Conservation (phyloP, 2,888 invertebrate genomes). For the Cordilura impudica region DNA sequence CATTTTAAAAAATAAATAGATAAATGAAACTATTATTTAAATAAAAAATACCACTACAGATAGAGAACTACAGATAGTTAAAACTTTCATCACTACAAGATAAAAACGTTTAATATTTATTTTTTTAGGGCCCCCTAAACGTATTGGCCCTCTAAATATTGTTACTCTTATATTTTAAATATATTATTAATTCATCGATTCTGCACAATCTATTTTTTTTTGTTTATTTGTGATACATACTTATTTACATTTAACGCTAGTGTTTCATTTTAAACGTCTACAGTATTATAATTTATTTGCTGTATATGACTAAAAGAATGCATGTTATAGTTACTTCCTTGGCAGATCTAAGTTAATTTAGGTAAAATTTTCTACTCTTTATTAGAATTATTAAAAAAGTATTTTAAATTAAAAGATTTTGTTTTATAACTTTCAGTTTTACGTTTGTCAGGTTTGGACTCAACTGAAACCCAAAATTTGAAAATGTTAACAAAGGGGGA, state of each 20-base stretch:
- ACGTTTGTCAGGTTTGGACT: no score
- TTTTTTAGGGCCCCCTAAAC: neutral
- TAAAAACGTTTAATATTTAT: neutral
- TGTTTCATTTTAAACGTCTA: conserved; percentile 5
- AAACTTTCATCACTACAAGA: neutral
- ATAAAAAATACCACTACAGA: neutral
- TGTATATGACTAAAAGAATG: no score
- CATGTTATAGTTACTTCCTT: no score
- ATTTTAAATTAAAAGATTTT: no score
- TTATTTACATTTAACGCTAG: conserved; percentile 29
- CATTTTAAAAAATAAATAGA: neutral
- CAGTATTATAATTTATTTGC: no score
- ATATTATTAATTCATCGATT: conserved; percentile 60
- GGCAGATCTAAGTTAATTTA: no score
- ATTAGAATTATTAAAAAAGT: no score
- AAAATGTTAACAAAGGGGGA: no score
- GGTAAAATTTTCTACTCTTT: no score
- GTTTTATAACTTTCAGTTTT: no score
- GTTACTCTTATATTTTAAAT: conserved; percentile 8
- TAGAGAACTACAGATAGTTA: neutral
- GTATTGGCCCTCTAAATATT: conserved; percentile 1
- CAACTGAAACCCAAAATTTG: no score
- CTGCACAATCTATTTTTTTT: conserved; percentile 58
- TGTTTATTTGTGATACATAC: conserved; percentile 20
- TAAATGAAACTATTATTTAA: neutral